Evolutionary conservation across 2,113 vertebrate genomes (phyloP), one percentile per base, ranked within the genome.

Genomic region (Sinocyclocheilus maitianheensis): DNA sequence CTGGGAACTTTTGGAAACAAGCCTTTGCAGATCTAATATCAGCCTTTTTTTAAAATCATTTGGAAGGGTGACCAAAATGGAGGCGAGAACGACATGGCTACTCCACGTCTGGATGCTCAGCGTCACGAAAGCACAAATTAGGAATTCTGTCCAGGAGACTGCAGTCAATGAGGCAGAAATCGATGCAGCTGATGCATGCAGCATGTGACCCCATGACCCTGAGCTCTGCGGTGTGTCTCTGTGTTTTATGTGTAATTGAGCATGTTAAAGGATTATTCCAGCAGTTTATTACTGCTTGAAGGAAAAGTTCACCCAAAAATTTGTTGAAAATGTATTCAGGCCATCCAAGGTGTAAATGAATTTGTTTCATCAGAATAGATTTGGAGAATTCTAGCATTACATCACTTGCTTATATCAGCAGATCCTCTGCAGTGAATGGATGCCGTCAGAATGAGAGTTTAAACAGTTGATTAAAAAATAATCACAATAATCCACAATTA

Each of bases 171-270:
- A 20, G 18, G 76, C 46, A 65, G 30, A 78, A 86, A 90, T 87
- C 86, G 48, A 89, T 84, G 83, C 30, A 22, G 79, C 83, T 84
- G 76, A 65, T 43, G 78, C 48, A 51, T 79, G 83, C 77, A 72
- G 79, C 46, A 65, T 53, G 67, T 83, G 85, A 85, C 89, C 87
- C 24, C 20, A 10, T 81, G 79, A 85, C 89, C 85, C 69, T 75
- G 63, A 77, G 74, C 67, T 55, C 30, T 43, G 74, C 22, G 24
- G 51, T 74, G 58, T 26, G 67, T 22, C 48, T 72, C 24, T 77
- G 26, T 84, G 30, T 18, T 79, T 77, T 81, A 85, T 2, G 34
- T 43, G 53, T 43, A 88, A 85, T 30, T 18, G 30, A 85, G 67
- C 46, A 65, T 71, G 55, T 62, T 55, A 69, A 51, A 75, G 79